A percentile compares a stretch with the other conserved stretches of the same genome.
Evolutionary conservation across 2,888 invertebrate species (phyloP).

Genomic region (Acanthosepion pharaonis): DNA sequence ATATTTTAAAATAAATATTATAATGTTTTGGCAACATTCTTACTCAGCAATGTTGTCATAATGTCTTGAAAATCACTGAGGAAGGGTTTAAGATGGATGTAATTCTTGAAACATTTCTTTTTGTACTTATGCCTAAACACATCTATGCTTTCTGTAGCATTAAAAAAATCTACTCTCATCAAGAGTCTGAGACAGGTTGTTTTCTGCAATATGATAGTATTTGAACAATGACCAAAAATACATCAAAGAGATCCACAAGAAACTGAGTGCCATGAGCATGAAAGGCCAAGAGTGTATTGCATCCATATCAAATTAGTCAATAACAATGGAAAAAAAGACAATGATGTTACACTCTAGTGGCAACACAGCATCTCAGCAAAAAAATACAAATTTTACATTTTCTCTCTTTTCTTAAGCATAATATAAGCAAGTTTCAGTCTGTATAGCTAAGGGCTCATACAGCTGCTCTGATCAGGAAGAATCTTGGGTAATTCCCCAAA

Average conservation of each 20-base stretch:
- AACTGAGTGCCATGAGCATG: background rate
- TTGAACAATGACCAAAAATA: slow-evolving; percentile 16
- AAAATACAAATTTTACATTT: background rate
- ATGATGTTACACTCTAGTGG: background rate
- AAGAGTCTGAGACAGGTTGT: background rate
- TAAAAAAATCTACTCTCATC: background rate
- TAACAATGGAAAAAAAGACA: background rate
- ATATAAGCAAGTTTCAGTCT: background rate
- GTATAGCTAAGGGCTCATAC: slow-evolving; percentile 6
- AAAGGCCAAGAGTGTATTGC: background rate
- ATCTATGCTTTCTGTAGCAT: background rate
- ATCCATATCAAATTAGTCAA: background rate
- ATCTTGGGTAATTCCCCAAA: slow-evolving; percentile 21
- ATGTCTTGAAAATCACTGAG: background rate
- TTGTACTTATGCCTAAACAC: background rate
- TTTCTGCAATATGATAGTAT: background rate
- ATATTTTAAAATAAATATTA: too few species aligned
- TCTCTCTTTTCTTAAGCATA: background rate
- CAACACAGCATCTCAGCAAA: background rate
- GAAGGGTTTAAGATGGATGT: background rate
- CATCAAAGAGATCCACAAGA: background rate
- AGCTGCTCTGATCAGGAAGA: slow-evolving; percentile 4
- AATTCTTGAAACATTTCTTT: background rate
- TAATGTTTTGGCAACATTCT: too few species aligned
- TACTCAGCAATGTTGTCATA: too few species aligned